These are phyloP conservation scores for Aphelenchoides fujianensis DNA, from an alignment of 1,140 invertebrate species.

Conservation along the genomic window DNA sequence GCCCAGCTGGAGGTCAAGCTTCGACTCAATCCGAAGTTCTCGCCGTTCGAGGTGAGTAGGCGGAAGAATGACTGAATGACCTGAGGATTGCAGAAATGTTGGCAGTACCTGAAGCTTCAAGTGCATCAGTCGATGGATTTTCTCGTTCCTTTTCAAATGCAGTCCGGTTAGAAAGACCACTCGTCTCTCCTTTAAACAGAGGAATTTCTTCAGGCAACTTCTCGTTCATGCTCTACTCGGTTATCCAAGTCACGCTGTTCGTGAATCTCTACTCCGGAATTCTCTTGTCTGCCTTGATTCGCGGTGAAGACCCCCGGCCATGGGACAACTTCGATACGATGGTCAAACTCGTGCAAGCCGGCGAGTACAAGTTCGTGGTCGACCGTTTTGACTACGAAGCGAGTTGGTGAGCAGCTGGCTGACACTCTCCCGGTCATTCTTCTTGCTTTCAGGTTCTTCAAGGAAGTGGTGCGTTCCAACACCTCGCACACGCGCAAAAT, in stretches of 20 bases:
- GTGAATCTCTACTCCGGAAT: slow-evolving; percentile 42
- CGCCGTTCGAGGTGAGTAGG: slow-evolving; percentile 31
- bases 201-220: slow-evolving; percentile 32
- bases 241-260: slow-evolving; percentile 42
- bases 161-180: slow-evolving; percentile 26
- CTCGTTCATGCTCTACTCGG: slow-evolving; percentile 39
- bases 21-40: slow-evolving; percentile 27
- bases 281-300: slow-evolving; percentile 38
- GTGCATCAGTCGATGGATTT: slow-evolving; percentile 42
- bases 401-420: slow-evolving; percentile 28
- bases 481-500: slow-evolving; percentile 36
- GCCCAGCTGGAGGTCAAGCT: slow-evolving; percentile 31
- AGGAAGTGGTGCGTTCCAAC: slow-evolving; percentile 28
- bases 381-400: slow-evolving; percentile 38
- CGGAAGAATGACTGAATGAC: too few relatives aligned
- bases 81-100: slow-evolving; percentile 41
- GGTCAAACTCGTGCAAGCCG: slow-evolving; percentile 23
- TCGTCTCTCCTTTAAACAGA: too few relatives aligned
- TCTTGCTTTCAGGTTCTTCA: slow-evolving; percentile 32
- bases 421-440: background rate
- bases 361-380: slow-evolving; percentile 41
- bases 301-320: slow-evolving; percentile 37
- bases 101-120: slow-evolving; percentile 41
- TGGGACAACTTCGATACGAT: slow-evolving; percentile 42
- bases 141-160: slow-evolving; percentile 38